Base-by-base conservation (phyloP, 2,888 invertebrate genomes). In the Acronicta psi region DNA sequence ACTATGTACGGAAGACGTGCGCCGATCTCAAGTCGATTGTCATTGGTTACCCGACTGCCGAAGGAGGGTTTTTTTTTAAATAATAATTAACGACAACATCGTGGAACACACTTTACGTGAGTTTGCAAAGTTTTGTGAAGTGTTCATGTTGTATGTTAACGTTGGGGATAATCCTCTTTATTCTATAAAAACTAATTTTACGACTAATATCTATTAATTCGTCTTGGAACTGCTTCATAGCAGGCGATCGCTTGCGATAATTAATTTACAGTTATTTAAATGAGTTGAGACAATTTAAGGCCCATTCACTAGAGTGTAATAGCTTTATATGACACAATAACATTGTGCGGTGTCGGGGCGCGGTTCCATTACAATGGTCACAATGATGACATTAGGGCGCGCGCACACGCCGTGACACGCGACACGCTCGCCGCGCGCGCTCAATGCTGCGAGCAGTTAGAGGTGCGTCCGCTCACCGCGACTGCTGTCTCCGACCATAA, bases 401-500 rank as follows among this genome's bases (percentile, higher is more conserved):
- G 38, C 25, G 11, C 42, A 42, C n/a, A 41, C 40, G 17, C 9
- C 18, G 43, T 41, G 25, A 17, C 37, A 38, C 42, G 18, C 25
- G 44, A 43, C 40, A 54, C 73, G 68, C 14, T 52, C 46, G 29
- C n/a, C 44, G 61, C 46, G 20, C 52, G 20, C 55, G 18, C 25
- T 49, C 47, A 20, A 52, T 51, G 38, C 38, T n/a, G n/a, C n/a
- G n/a, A n/a, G n/a, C n/a, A 7, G 42, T 9, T 2, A 34, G 37
- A 41, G 70, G 56, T 43, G 56, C 64, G 70, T 51, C 50, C 74
- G 63, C 56, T 56, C 50, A 53, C 14, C 34, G 3, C 53, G 36
- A 51, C 64, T 13, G 68, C 69, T 68, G 73, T 68, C 31, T 68
- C 6, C 11, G 17, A 1, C 17, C 2, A 13, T 3, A 41, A n/a